phyloP scores from a whole-genome alignment of 2,113 vertebrate genomes.

The Triplophysa siluroides region DNA sequence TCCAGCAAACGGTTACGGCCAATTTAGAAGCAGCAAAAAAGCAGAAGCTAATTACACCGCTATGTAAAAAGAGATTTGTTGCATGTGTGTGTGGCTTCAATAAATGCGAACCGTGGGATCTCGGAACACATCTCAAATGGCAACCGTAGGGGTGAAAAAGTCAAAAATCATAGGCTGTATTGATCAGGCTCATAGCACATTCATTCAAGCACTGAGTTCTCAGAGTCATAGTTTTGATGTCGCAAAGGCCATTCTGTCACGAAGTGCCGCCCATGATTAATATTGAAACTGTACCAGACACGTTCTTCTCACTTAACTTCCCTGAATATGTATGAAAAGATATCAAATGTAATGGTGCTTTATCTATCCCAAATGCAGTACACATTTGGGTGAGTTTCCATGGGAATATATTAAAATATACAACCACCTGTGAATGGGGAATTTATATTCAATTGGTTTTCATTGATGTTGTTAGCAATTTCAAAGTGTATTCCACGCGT shows the following conservation, averaged over 20 bases:
- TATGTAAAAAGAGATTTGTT: not conserved
- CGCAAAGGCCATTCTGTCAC: slow-evolving; percentile 23
- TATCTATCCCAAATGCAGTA: slow-evolving; percentile 8
- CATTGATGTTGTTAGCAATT: not conserved
- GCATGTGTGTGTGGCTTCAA: not conserved
- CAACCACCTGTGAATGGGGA: no score
- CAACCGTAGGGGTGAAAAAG: not conserved
- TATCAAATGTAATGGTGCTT: slow-evolving; percentile 41
- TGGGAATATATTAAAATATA: no score
- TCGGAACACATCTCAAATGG: not conserved
- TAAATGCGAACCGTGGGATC: not conserved
- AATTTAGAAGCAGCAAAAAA: not conserved
- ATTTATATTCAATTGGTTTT: no score
- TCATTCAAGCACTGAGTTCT: slow-evolving; percentile 21
- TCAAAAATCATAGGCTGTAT: not conserved
- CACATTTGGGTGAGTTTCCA: not conserved
- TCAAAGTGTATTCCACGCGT: not conserved
- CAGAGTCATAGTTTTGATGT: not conserved
- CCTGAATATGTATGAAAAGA: slow-evolving; percentile 45
- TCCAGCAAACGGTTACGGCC: not conserved
- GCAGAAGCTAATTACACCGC: not conserved
- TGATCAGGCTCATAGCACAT: slow-evolving; percentile 22
- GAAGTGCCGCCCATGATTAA: slow-evolving; percentile 37
- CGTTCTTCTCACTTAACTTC: slow-evolving; percentile 1
- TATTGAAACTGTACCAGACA: slow-evolving; percentile 20